These are phyloP conservation scores for Entelurus aequoreus DNA, from an alignment of 2,113 vertebrate genomes.

Conservation along the genomic window DNA sequence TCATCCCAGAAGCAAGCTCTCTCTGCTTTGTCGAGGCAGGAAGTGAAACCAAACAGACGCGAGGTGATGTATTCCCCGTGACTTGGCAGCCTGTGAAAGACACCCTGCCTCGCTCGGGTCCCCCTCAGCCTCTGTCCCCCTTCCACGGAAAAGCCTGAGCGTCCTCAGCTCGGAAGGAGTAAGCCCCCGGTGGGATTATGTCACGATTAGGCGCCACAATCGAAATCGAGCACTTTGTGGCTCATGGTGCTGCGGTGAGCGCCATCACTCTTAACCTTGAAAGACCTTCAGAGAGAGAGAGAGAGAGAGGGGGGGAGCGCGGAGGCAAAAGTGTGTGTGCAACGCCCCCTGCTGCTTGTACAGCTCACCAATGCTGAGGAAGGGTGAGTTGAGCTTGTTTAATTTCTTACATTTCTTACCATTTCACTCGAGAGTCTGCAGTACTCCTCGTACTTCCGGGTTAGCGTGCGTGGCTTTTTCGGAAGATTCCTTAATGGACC, in stretches of 20 bases:
- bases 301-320: conserved; percentile 18
- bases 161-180: conserved; percentile 10
- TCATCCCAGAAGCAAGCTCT: conserved; percentile 19
- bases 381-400: not conserved
- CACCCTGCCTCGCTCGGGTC: not conserved
- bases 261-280: conserved; percentile 62
- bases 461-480: no score
- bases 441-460: no score
- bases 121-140: conserved; percentile 1
- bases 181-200: conserved; percentile 29
- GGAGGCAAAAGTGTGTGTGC: conserved; percentile 6
- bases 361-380: not conserved
- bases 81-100: conserved; percentile 5
- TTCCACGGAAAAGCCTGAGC: not conserved
- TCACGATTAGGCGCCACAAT: conserved; percentile 36
- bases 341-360: conserved; percentile 44
- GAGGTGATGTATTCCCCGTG: conserved; percentile 36
- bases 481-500: no score
- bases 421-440: no score
- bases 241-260: conserved; percentile 1
- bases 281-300: conserved; percentile 59
- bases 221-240: not conserved
- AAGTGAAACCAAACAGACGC: conserved; percentile 29
- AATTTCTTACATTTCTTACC: no score
- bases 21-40: conserved; percentile 35